Evolutionary conservation across 1,140 invertebrate species (phyloP).

Genomic region (Tigriopus japonicus): DNA sequence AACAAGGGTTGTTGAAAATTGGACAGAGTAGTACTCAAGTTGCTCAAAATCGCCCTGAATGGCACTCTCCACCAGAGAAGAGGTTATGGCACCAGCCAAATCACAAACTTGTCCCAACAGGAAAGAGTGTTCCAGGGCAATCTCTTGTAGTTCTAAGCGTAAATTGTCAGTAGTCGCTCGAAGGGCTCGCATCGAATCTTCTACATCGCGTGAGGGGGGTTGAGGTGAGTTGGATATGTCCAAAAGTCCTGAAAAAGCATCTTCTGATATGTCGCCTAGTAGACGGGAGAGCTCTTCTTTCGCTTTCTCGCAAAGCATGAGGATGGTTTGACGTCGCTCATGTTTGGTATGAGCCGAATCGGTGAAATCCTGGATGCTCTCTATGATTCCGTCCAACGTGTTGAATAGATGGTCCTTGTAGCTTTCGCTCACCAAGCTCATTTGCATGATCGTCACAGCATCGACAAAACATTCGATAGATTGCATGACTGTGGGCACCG

Average conservation of each 20-base stretch:
- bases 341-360: constrained; percentile 96
- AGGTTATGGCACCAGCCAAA: constrained; percentile 49
- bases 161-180: constrained; percentile 11
- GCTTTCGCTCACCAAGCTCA: constrained; percentile 28
- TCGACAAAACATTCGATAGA: constrained; percentile 63
- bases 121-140: constrained; percentile 13
- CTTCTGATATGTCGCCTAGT: too few species aligned
- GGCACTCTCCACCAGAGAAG: constrained; percentile 52
- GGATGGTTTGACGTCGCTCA: constrained; percentile 84
- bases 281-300: constrained; percentile 44
- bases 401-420: constrained; percentile 45
- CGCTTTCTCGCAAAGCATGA: constrained; percentile 67
- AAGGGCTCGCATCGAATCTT: constrained; percentile 3
- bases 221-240: too few species aligned
- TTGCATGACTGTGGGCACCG: constrained; percentile 46
- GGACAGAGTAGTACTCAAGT: constrained; percentile 35
- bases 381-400: constrained; percentile 72
- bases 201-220: not conserved
- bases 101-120: constrained; percentile 17
- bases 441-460: constrained; percentile 58
- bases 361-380: constrained; percentile 94
- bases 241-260: too few species aligned
- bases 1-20: too few species aligned
- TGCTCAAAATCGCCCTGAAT: constrained; percentile 54
- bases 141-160: constrained; percentile 8